Evolutionary conservation across 2,797 vertebrate genomes (phyloP), one percentile per base, ranked within the genome.

Genomic region (Pyrocephalus nanus): DNA sequence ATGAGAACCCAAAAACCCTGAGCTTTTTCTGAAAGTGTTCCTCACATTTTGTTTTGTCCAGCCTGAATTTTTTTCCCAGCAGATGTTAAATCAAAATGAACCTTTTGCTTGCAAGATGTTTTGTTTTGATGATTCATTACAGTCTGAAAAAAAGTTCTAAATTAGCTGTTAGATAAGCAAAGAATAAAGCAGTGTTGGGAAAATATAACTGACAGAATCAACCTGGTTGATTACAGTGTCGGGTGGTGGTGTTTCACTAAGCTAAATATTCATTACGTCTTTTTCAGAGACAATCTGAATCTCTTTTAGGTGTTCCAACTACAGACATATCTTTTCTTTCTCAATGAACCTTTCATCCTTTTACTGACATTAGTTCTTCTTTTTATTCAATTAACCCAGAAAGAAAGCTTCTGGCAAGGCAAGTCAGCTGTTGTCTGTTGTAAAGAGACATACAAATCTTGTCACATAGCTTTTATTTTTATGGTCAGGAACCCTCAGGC

Each of bases 331-430:
- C 88, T 96, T 97, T 91, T 95, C 90, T 97, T 97, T 97, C 86
- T 89, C 88, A 92, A 95, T 90, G 92, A 96, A 95, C 90, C 93
- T 97, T 96, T 97, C 84, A 94, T 97, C 96, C 70, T 97, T 95
- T 96, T 95, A 84, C 93, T 96, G 97, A 95, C 94, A 77, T 97
- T 97, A 96, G 71, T 96, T 94, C 87, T 92, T 95, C 64, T 96
- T 97, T 95, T 97, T 95, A 97, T 97, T 96, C 82, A 97, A 98
- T 98, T 98, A 98, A 90, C 94, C 72, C 86, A 96, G 96, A 96
- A 97, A 96, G 94, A 93, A 96, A 95, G 94, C 95, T 97, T 96
- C 95, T 97, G 96, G 92, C 86, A 90, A 83, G 57, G 92, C 69
- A 75, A 96, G 97, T 97, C 92, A 95, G 95, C 93, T 96, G 96